Evolutionary conservation across 2,113 vertebrate species (phyloP), one percentile per base, ranked within the genome.

Genomic region (Pseudonaja textilis): DNA sequence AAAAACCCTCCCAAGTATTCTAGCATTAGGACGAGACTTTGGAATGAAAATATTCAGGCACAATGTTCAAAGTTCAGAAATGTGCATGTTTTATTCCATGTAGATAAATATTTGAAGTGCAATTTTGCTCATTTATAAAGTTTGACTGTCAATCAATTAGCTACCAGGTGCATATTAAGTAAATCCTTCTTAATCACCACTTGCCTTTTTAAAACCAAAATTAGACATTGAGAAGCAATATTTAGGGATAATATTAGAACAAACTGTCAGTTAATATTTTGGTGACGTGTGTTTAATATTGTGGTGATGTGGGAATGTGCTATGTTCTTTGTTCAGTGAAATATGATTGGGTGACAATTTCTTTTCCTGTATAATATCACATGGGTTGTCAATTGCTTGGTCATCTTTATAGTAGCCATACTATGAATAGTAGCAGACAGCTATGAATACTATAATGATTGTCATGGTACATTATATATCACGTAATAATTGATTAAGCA

Each of bases 111-210:
- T 61, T 26, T 57, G 74, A 39, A 86, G 88, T 50, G 69, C 85
- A 81, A 86, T 85, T 90, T 52, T 61, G 92, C 69, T 89, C 89
- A 85, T 89, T 74, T 74, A 50, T 85, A 22, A 45, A 52, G 16
- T 22, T 20, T 57, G 42, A 59, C 92, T 85, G 88, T 50, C 74
- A 89, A 85, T 85, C 61, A 56, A 22, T 92, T 74, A 89, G 23
- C 47, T n/a, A 22, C 57, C 26, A 50, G 64, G 54, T 54, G 39
- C 26, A 55, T 69, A 85, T 59, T 42, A 69, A 89, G 86, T n/a
- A 3, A 54, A 81, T 92, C 23, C 55, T 85, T 92, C 29, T 89
- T 85, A 92, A 92, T 92, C 88, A 92, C 22, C 8, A 50, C 54
- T 89, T 92, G 88, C 42, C 59, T 92, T 81, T 89, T 52, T 85